Percentiles rank a stretch among this genome's conserved stretches.
Evolutionary conservation across 2,113 vertebrate genomes (phyloP).

Genomic region (Nannospalax galili): DNA sequence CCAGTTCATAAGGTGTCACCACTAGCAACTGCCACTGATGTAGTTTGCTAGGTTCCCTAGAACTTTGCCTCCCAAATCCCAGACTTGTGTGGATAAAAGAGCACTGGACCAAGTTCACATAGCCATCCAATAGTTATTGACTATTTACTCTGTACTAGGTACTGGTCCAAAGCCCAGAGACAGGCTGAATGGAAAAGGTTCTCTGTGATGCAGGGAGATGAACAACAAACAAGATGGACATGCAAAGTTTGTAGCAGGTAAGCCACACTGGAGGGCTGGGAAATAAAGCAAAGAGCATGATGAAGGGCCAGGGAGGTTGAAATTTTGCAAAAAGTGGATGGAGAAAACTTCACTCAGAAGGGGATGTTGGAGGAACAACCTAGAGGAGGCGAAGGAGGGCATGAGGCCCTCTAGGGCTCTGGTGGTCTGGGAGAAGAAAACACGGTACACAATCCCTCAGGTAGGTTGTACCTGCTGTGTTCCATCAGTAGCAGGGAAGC

Average conservation of each 20-base stretch:
- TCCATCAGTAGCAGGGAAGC: background rate
- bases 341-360: background rate
- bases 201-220: background rate
- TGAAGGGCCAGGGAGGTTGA: background rate
- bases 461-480: rapidly evolving
- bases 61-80: background rate
- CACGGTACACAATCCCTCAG: rapidly evolving
- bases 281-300: background rate
- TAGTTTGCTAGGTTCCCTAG: background rate
- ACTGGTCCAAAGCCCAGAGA: background rate
- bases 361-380: background rate
- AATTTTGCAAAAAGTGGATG: background rate
- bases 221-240: background rate
- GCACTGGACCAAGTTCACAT: background rate
- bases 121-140: slow-evolving; percentile 16
- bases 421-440: background rate
- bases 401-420: background rate
- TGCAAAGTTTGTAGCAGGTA: background rate
- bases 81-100: background rate
- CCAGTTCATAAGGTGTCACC: rapidly evolving
- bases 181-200: background rate
- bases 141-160: background rate
- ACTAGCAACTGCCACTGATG: background rate
- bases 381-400: background rate
- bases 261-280: background rate